Conservation (phyloP, 2,888 invertebrate genomes). For the Chironomus tentans region DNA sequence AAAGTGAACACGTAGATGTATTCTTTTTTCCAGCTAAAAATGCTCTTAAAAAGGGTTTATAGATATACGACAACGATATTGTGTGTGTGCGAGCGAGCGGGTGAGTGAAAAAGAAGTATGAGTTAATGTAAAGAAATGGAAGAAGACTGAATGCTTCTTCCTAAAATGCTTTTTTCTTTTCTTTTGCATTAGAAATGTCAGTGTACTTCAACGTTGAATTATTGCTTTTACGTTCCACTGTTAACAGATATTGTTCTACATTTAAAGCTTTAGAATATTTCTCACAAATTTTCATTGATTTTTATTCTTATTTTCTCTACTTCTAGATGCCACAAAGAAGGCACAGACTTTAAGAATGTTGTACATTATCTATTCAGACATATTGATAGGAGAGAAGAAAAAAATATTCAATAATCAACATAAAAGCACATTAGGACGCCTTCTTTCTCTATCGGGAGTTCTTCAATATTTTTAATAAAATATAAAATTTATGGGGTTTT, state of each 20-base stretch:
- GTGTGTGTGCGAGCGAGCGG: no score
- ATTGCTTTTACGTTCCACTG: neutral
- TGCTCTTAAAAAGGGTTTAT: neutral
- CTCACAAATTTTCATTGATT: neutral
- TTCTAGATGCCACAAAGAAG: neutral
- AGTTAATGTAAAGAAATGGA: neutral
- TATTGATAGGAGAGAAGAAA: neutral
- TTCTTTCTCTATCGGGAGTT: neutral
- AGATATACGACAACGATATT: neutral
- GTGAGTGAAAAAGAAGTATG: no score
- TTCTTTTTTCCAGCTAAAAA: neutral
- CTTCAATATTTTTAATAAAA: neutral
- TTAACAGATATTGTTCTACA: neutral
- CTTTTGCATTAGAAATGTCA: neutral
- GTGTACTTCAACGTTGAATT: neutral
- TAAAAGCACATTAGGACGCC: neutral
- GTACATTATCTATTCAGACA: neutral
- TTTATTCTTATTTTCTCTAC: neutral
- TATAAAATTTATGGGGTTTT: neutral
- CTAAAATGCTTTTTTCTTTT: neutral
- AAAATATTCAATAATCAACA: conserved; percentile 1
- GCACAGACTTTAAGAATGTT: no score
- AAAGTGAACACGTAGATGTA: neutral
- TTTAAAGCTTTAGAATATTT: no score
- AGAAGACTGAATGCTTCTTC: neutral